Conservation (phyloP, 2,113 vertebrate species). For the Eudyptes chrysolophus region DNA sequence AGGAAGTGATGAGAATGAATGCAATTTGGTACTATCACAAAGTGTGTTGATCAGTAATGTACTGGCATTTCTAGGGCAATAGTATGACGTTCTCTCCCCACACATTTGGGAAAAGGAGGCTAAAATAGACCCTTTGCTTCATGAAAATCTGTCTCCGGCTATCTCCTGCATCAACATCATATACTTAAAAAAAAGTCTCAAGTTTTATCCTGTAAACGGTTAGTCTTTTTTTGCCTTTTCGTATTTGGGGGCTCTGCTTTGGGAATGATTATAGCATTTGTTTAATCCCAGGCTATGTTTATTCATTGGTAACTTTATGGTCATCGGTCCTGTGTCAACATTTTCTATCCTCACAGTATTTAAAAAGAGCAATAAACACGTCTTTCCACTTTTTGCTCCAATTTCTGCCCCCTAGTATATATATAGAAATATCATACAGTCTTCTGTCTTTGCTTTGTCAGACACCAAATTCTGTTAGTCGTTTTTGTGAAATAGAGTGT, state of each 20-base stretch:
- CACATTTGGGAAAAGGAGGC: neutral
- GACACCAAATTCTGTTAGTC: neutral
- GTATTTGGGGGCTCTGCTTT: neutral
- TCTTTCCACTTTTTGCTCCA: neutral
- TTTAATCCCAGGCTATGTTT: neutral
- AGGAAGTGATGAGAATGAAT: slow-evolving; percentile 1
- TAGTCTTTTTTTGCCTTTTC: neutral
- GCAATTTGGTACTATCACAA: neutral
- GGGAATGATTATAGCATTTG: neutral
- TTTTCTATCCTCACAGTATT: neutral
- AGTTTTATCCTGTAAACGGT: neutral
- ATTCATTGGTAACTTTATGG: neutral
- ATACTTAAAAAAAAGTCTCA: neutral
- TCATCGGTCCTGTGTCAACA: neutral
- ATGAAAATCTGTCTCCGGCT: neutral
- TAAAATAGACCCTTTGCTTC: neutral
- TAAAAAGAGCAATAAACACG: neutral
- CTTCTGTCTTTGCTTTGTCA: neutral
- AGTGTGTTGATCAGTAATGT: neutral
- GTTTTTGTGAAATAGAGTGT: neutral
- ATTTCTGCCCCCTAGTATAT: neutral
- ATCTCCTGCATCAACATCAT: neutral
- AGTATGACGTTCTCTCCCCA: neutral
- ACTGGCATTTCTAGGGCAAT: neutral
- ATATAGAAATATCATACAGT: neutral